A percentile compares a stretch with the other conserved stretches of the same genome.
Evolutionary conservation across 2,888 invertebrate genomes (phyloP).

Genomic region (Pollenia amentaria): DNA sequence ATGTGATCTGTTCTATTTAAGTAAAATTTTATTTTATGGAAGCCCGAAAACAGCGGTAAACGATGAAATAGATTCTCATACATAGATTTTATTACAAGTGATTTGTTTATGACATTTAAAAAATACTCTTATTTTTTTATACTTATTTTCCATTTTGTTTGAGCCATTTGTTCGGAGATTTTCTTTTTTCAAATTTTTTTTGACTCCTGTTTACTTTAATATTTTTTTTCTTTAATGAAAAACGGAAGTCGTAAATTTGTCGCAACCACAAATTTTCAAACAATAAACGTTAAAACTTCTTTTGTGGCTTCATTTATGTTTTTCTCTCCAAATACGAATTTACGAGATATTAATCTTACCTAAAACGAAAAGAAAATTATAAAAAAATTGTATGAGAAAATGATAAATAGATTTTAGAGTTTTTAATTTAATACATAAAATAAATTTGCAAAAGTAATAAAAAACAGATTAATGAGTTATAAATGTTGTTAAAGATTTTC

Average conservation of each 20-base stretch:
- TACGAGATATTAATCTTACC: slow-evolving; percentile 63
- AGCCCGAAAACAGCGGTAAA: slow-evolving; percentile 18
- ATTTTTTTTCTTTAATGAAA: slow-evolving; percentile 59
- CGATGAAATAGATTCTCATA: slow-evolving; percentile 3
- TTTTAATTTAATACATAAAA: slow-evolving; percentile 4
- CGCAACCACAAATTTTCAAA: slow-evolving; percentile 70
- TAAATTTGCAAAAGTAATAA: neutral
- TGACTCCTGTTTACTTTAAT: slow-evolving; percentile 26
- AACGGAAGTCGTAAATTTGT: slow-evolving; percentile 76
- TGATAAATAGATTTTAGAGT: slow-evolving; percentile 41
- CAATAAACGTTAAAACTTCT: slow-evolving; percentile 55
- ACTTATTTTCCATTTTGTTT: slow-evolving; percentile 36
- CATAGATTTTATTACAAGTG: slow-evolving; percentile 39
- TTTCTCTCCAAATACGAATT: slow-evolving; percentile 26
- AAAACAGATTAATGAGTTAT: neutral
- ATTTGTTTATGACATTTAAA: neutral
- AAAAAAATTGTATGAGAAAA: slow-evolving; percentile 30
- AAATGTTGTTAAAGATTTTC: neutral
- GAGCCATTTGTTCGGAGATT: slow-evolving; percentile 8
- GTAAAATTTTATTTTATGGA: slow-evolving; percentile 56
- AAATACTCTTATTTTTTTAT: slow-evolving; percentile 3
- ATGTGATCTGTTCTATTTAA: slow-evolving; percentile 64
- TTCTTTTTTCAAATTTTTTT: slow-evolving; percentile 7
- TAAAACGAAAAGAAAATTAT: slow-evolving; percentile 55
- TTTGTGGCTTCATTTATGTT: slow-evolving; percentile 2